These are phyloP conservation scores for Diarsia brunnea DNA, from an alignment of 2,888 invertebrate genomes.

Conservation along the genomic window DNA sequence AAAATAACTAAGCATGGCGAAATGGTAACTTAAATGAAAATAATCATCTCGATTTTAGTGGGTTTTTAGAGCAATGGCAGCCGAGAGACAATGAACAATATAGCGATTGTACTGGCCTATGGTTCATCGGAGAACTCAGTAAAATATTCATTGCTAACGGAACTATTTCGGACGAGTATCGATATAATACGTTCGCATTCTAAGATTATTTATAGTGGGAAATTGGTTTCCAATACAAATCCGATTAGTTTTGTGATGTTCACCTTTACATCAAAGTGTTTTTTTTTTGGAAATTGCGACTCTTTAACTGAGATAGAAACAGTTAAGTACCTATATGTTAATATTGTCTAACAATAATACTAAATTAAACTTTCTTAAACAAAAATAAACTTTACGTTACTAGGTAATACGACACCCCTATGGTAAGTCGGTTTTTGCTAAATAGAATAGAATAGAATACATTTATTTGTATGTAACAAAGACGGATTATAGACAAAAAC, in stretches of 20 bases:
- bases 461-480: too few species aligned
- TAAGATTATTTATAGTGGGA: slow-evolving; percentile 2
- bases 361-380: too few species aligned
- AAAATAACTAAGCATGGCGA: slow-evolving; percentile 24
- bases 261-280: background rate
- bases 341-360: background rate
- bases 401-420: background rate
- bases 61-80: slow-evolving; percentile 50
- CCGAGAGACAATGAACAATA: slow-evolving; percentile 33
- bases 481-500: too few species aligned
- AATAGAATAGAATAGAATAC: too few species aligned
- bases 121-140: slow-evolving; percentile 49
- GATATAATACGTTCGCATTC: slow-evolving; percentile 22
- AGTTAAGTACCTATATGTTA: background rate
- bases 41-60: slow-evolving; percentile 41
- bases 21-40: slow-evolving; percentile 37
- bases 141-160: slow-evolving; percentile 76
- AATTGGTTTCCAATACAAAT: slow-evolving; percentile 10
- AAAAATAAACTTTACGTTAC: too few species aligned
- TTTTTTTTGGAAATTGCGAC: background rate
- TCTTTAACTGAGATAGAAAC: background rate
- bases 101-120: slow-evolving; percentile 7
- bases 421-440: background rate
- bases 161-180: slow-evolving; percentile 60
- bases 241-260: background rate